Percentiles rank a stretch among this genome's conserved stretches.
These are phyloP conservation scores for Pipistrellus pygmaeus DNA, from an alignment of 2,797 vertebrate genomes.

Conservation along the genomic window DNA sequence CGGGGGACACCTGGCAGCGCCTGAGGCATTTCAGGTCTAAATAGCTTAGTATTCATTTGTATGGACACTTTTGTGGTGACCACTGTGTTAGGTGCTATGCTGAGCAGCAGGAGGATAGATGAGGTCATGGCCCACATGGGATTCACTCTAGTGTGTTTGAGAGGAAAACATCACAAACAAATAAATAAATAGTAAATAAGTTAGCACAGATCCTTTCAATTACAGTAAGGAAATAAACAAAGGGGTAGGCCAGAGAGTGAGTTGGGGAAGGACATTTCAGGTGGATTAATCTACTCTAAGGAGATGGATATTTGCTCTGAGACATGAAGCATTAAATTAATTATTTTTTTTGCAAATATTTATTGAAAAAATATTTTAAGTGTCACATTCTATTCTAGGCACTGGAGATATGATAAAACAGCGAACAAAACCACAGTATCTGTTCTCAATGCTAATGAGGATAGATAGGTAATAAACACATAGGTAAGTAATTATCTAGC, in stretches of 20 bases:
- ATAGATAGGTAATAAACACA: not conserved
- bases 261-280: not conserved
- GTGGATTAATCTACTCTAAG: not conserved
- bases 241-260: not conserved
- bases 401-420: not conserved
- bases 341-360: slow-evolving; percentile 24
- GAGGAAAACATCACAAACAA: not conserved
- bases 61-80: not conserved
- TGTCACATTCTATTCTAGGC: not conserved
- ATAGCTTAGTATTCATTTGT: slow-evolving; percentile 9
- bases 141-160: not conserved
- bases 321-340: not conserved
- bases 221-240: not conserved
- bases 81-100: not conserved
- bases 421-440: not conserved
- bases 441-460: not conserved
- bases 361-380: not conserved
- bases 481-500: not conserved
- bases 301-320: not conserved
- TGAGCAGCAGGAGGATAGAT: not conserved
- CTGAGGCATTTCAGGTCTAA: not conserved
- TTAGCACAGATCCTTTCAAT: not conserved
- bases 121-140: not conserved
- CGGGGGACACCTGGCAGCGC: not conserved
- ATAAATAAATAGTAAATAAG: not conserved